Base-by-base conservation (phyloP, 2,888 invertebrate species). In the Plusia festucae region DNA sequence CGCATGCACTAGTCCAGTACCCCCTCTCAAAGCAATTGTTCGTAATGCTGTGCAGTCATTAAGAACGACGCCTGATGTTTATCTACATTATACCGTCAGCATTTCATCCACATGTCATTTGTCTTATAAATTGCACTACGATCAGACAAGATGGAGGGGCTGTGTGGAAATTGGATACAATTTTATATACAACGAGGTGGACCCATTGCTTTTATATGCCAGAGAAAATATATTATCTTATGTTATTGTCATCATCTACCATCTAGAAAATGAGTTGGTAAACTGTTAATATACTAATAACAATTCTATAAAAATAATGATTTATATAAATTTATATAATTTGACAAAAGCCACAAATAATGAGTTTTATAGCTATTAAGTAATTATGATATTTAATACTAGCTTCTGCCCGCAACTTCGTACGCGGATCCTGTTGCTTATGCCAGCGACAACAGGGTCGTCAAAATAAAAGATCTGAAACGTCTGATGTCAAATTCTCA, bases 1-100 rank as follows among this genome's bases (percentile, higher is more conserved):
- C 13, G n/a, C 40, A n/a, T 40, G 40, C 40, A n/a, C 40, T n/a
- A 40, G 40, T 40, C n/a, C 6, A 5, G 13, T 15, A 15, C 8
- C 40, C 40, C 40, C 40, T 40, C 40, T 40, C 40, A 6, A n/a
- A 40, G n/a, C 40, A 40, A 40, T 40, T 40, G 40, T n/a, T n/a
- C 40, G 40, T 40, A 40, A 40, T 40, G 40, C 40, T 7, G 40
- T 40, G 40, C 40, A 40, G 40, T 40, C 40, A 40, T 40, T 40
- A 40, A 40, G 40, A 40, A 40, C 40, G 40, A 40, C 40, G 40
- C 40, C 40, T 40, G 40, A 40, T 40, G 40, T 40, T 40, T 40
- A 40, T 40, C 40, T 40, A 40, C 40, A 40, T 40, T 40, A 40
- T 40, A 40, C 40, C 40, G 40, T 40, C 40, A 40, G 40, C 40